Conservation (phyloP, 2,797 vertebrate genomes). For the Chrysocyon brachyurus region DNA sequence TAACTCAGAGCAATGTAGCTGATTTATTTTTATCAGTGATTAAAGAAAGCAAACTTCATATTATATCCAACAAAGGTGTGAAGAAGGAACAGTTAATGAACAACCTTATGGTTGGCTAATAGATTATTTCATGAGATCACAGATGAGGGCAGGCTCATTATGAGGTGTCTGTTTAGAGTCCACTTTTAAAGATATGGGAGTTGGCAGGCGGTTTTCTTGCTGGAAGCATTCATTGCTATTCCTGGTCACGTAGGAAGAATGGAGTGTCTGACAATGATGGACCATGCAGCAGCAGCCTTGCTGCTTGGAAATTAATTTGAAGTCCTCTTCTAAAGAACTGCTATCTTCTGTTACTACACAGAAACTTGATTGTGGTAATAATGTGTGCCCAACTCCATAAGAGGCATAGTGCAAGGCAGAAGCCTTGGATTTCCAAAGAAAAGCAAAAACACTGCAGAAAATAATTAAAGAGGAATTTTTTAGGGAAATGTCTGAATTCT, state of each 20-base stretch:
- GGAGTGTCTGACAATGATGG: slow-evolving; percentile 55
- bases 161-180: neutral
- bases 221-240: slow-evolving; percentile 41
- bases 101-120: neutral
- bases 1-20: neutral
- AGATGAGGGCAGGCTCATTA: slow-evolving; percentile 15
- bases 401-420: neutral
- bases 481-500: neutral
- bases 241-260: slow-evolving; percentile 44
- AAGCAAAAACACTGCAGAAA: neutral
- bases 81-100: slow-evolving; percentile 47
- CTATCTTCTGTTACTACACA: slow-evolving; percentile 57
- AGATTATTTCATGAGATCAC: slow-evolving; percentile 44
- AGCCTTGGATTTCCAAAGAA: neutral
- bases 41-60: neutral
- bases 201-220: neutral
- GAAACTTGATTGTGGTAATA: slow-evolving; percentile 68
- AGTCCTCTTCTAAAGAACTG: slow-evolving; percentile 50
- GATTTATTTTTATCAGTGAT: slow-evolving; percentile 43
- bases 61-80: neutral
- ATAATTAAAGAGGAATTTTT: neutral
- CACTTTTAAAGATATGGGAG: neutral
- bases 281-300: neutral
- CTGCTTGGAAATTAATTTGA: slow-evolving; percentile 70
- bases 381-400: slow-evolving; percentile 8